Percentiles rank a stretch among this genome's conserved stretches.
Evolutionary conservation across 2,113 vertebrate genomes (phyloP).

Genomic region (Lagenorhynchus albirostris): DNA sequence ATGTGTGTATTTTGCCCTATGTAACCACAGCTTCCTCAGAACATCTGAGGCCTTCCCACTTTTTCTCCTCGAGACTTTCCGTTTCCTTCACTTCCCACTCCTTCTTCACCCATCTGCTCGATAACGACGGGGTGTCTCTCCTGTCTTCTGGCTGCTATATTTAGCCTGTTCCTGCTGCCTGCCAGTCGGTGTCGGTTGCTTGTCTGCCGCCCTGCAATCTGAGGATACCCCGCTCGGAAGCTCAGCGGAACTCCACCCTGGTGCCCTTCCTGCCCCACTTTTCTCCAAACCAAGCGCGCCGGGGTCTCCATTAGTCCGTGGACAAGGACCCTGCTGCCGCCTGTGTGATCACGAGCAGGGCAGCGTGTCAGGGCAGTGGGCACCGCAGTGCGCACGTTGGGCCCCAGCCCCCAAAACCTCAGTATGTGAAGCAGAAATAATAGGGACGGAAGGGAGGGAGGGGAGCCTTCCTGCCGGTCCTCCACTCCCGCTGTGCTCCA

Average conservation of each 20-base stretch:
- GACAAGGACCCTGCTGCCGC: not conserved
- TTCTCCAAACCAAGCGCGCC: fast-evolving
- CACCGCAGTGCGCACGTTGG: not conserved
- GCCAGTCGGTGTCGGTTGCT: not conserved
- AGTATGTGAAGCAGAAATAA: not conserved
- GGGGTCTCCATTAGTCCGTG: not conserved
- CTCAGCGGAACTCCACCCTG: not conserved
- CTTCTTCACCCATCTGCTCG: conserved; percentile 58
- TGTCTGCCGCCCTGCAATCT: conserved; percentile 10
- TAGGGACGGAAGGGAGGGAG: not conserved
- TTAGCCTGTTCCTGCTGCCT: conserved; percentile 19
- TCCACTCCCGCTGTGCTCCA: not conserved
- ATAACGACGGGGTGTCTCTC: conserved; percentile 28
- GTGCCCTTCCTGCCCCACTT: not conserved
- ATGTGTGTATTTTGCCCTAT: conserved; percentile 25
- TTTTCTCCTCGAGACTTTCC: conserved; percentile 35
- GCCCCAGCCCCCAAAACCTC: not conserved
- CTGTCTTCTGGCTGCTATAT: conserved; percentile 35
- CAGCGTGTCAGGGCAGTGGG: not conserved
- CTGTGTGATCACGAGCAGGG: fast-evolving
- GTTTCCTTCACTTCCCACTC: conserved; percentile 56
- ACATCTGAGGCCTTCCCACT: conserved; percentile 26
- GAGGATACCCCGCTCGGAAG: not conserved
- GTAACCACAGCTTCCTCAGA: conserved; percentile 51
- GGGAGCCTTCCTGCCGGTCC: not conserved